These are phyloP conservation scores for Monoplex corrugatus DNA, from an alignment of 2,888 invertebrate genomes.

Conservation along the genomic window DNA sequence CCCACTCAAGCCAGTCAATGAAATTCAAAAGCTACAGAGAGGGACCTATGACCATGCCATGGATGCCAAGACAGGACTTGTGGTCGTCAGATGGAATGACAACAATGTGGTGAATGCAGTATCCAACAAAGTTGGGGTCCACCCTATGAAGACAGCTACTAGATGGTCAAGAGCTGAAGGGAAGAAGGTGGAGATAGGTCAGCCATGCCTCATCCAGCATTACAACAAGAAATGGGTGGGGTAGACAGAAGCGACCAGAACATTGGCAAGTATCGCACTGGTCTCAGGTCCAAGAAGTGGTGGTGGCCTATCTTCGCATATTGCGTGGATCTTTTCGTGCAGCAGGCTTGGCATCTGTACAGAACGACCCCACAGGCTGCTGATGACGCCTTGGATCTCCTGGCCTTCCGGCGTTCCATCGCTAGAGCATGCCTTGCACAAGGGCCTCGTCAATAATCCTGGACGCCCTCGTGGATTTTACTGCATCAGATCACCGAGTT, in stretches of 20 bases:
- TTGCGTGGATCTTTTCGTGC: not conserved
- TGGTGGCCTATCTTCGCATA: conserved; percentile 11
- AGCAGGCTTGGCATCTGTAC: conserved; percentile 7
- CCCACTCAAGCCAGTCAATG: conserved; percentile 7
- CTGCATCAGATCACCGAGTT: not conserved
- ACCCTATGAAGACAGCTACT: not conserved
- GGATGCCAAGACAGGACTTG: not conserved
- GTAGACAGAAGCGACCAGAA: too few relatives aligned
- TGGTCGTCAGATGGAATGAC: not conserved
- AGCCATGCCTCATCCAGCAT: not conserved
- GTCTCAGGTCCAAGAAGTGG: conserved; percentile 24
- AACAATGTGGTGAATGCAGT: conserved; percentile 5
- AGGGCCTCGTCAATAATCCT: not conserved
- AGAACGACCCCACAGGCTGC: not conserved
- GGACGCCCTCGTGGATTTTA: not conserved
- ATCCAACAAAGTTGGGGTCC: conserved; percentile 16
- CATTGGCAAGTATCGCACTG: not conserved
- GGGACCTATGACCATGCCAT: not conserved
- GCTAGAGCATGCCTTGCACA: not conserved
- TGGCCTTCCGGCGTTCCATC: too few relatives aligned
- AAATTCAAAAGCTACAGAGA: not conserved
- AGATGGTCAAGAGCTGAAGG: conserved; percentile 10
- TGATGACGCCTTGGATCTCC: too few relatives aligned
- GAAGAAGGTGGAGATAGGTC: not conserved
- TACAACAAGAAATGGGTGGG: too few relatives aligned